phyloP scores from a whole-genome alignment of 2,113 vertebrate species.

The Fregata magnificens region DNA sequence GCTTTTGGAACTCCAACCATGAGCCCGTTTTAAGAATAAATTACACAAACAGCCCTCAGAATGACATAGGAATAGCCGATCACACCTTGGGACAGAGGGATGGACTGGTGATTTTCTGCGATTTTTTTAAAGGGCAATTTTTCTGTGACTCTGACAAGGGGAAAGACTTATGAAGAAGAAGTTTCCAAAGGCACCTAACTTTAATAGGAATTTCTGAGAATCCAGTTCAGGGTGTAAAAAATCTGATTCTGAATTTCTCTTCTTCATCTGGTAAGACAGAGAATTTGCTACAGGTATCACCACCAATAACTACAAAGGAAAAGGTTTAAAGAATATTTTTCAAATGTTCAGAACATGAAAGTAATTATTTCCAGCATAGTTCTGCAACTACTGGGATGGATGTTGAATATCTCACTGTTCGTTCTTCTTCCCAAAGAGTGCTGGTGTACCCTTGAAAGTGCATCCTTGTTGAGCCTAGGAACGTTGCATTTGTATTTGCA shows the following conservation, averaged over 20 bases:
- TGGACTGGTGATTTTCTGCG: neutral
- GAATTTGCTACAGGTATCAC: neutral
- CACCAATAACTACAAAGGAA: neutral
- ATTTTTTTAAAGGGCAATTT: neutral
- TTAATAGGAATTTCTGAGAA: neutral
- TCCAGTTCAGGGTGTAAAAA: neutral
- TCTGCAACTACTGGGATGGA: neutral
- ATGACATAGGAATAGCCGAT: neutral
- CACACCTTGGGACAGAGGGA: neutral
- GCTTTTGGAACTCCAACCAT: neutral
- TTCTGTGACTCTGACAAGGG: neutral
- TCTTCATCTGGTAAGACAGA: neutral
- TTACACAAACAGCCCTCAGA: neutral
- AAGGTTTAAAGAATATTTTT: neutral
- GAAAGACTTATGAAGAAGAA: neutral
- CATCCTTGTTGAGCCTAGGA: neutral
- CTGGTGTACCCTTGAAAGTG: neutral
- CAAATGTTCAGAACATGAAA: neutral
- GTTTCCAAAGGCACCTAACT: neutral
- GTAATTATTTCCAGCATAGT: neutral
- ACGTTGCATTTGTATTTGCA: neutral
- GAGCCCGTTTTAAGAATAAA: neutral
- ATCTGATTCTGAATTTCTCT: neutral
- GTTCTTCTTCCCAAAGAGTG: neutral
- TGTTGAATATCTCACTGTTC: neutral